These are phyloP conservation scores for Nemurella pictetii DNA, from an alignment of 2,888 invertebrate species.

Conservation along the genomic window DNA sequence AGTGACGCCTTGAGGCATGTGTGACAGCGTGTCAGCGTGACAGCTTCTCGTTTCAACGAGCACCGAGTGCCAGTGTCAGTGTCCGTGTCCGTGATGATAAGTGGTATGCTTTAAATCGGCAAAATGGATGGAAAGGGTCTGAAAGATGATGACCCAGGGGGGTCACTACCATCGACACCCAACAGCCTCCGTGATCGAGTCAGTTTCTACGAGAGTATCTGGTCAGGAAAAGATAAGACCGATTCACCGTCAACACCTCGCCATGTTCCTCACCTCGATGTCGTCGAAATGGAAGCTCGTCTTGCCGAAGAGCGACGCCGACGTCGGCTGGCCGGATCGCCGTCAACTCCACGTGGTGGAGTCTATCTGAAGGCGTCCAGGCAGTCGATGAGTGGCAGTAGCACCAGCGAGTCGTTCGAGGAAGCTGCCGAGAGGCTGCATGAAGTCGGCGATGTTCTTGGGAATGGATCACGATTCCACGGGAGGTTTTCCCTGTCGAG, in stretches of 20 bases:
- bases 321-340: constrained; percentile 50
- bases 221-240: constrained; percentile 53
- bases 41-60: neutral
- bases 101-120: neutral
- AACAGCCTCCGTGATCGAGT: constrained; percentile 71
- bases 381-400: constrained; percentile 52
- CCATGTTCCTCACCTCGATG: constrained; percentile 56
- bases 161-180: constrained; percentile 45
- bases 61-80: neutral
- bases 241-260: constrained; percentile 46
- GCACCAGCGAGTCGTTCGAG: constrained; percentile 53
- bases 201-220: constrained; percentile 78
- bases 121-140: neutral
- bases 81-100: neutral
- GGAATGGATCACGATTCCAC: constrained; percentile 45
- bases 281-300: constrained; percentile 63
- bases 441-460: constrained; percentile 67
- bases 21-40: neutral
- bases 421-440: constrained; percentile 58
- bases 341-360: constrained; percentile 62
- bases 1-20: neutral
- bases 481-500: constrained; percentile 48
- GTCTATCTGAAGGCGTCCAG: constrained; percentile 63
- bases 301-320: constrained; percentile 59
- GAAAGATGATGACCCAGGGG: constrained; percentile 25